These are phyloP conservation scores for Tonatia bakeri DNA, from an alignment of 2,113 vertebrate genomes.

Conservation along the genomic window DNA sequence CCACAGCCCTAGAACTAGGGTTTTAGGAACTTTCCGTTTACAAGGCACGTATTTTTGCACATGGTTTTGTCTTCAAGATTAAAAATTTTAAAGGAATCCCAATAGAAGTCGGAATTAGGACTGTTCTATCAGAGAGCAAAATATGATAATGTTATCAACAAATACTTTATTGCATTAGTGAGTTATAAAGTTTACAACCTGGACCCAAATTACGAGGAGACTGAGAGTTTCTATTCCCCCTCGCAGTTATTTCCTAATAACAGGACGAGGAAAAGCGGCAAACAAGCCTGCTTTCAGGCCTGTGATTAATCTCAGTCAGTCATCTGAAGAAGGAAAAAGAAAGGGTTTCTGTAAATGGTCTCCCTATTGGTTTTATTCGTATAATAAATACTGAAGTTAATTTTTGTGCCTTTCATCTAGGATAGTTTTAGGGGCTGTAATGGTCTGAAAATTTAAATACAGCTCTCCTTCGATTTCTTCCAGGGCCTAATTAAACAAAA, in stretches of 20 bases:
- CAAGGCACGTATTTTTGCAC: not conserved
- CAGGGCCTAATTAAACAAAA: conserved; percentile 64
- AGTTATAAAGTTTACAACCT: conserved; percentile 40
- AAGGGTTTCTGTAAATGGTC: not conserved
- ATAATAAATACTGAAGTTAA: conserved; percentile 62
- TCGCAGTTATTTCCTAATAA: conserved; percentile 4
- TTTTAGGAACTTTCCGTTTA: not conserved
- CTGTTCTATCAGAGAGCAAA: conserved; percentile 21
- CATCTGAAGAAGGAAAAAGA: not conserved
- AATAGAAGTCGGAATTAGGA: not conserved
- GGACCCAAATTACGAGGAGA: not conserved
- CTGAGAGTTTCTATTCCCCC: not conserved
- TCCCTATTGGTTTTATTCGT: conserved; percentile 50
- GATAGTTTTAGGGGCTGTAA: conserved; percentile 43
- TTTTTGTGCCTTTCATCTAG: conserved; percentile 54
- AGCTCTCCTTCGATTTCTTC: conserved; percentile 56
- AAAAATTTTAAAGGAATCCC: not conserved
- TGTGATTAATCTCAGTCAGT: conserved; percentile 21
- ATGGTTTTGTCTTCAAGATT: not conserved
- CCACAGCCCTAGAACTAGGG: not conserved
- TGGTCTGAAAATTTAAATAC: conserved; percentile 66
- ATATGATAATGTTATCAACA: not conserved
- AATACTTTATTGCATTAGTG: not conserved
- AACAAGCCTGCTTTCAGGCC: not conserved
- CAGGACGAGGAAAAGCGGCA: conserved; percentile 7